Evolutionary conservation across 2,797 vertebrate genomes (phyloP).

Genomic region (Lemur catta): DNA sequence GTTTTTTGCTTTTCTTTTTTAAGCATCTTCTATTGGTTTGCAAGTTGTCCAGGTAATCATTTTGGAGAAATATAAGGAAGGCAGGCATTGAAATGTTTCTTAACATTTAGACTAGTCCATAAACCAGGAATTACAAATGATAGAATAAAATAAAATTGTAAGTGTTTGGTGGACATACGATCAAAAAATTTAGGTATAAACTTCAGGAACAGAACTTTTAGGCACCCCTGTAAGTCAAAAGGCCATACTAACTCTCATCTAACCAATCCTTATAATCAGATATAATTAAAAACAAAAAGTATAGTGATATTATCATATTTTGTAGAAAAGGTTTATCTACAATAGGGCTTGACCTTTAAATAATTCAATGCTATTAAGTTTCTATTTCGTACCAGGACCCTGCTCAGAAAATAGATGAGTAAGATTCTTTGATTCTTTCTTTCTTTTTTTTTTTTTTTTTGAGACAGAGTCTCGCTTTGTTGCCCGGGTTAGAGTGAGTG

Average conservation of each 20-base stretch:
- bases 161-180: not conserved
- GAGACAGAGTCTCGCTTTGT: too few species aligned
- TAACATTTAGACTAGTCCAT: not conserved
- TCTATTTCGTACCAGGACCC: not conserved
- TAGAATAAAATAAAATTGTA: not conserved
- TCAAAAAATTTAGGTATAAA: not conserved
- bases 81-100: not conserved
- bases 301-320: not conserved
- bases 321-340: not conserved
- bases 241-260: not conserved
- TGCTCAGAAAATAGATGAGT: not conserved
- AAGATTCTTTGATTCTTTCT: not conserved
- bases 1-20: too few species aligned
- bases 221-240: not conserved
- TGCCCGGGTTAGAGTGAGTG: too few species aligned
- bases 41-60: not conserved
- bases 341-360: not conserved
- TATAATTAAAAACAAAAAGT: slow-evolving; percentile 20
- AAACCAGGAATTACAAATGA: not conserved
- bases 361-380: not conserved
- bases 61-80: slow-evolving; percentile 18
- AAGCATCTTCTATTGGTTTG: not conserved
- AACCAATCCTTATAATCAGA: not conserved
- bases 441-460: too few species aligned
- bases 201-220: not conserved